phyloP scores from a whole-genome alignment of 2,113 vertebrate species.

The Pelvicachromis taeniatus region DNA sequence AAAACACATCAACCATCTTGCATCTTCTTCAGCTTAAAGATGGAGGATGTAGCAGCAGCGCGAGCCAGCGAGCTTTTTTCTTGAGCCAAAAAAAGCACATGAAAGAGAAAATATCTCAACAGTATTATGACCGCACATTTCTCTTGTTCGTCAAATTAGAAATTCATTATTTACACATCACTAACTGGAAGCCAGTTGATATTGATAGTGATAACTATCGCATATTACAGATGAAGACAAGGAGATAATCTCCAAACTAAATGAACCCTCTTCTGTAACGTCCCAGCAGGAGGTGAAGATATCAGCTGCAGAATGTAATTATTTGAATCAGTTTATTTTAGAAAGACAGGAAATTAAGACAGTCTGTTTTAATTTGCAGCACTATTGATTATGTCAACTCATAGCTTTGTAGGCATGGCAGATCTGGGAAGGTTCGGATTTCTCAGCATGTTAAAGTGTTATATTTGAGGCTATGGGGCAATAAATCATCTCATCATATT shows the following conservation, averaged over 20 bases:
- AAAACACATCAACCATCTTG: neutral
- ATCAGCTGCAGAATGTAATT: neutral
- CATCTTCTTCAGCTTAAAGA: constrained; percentile 11
- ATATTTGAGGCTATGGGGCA: neutral
- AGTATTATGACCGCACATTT: neutral
- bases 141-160: neutral
- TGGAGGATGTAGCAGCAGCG: neutral
- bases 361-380: neutral
- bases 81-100: constrained; percentile 17
- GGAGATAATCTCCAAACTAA: neutral
- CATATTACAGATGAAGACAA: neutral
- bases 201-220: neutral
- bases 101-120: constrained; percentile 3
- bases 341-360: neutral
- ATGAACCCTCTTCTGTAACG: neutral
- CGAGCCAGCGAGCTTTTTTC: constrained; percentile 6
- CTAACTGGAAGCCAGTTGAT: neutral
- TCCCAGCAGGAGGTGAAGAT: neutral
- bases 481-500: neutral
- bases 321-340: neutral
- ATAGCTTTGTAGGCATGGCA: neutral
- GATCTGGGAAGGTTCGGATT: neutral
- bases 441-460: neutral
- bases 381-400: neutral
- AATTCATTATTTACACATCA: neutral